Base-by-base conservation (phyloP, 2,797 vertebrate genomes). In the Rhodeus uyekii region DNA sequence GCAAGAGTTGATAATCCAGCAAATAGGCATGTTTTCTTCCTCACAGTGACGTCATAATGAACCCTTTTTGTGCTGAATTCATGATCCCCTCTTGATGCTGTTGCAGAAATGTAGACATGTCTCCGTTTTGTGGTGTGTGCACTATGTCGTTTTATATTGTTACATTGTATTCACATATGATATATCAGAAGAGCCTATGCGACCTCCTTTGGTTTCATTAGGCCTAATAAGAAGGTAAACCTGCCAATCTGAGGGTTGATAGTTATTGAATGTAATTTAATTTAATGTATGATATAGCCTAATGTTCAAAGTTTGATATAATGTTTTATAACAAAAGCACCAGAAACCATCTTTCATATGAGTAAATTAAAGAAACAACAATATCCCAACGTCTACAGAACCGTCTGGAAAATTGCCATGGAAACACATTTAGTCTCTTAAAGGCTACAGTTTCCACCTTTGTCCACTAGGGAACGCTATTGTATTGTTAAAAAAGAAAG, bases 331-430 rank as follows among this genome's bases (percentile, higher is more conserved):
- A 88, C 81, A 85, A 65, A 82, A 76, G 87, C 88, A 87, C 86
- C 88, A 89, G 29, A 42, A 44, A 27, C 19, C 58, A 13, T 53
- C 19, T 48, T 67, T 29, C 19, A 27, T 36, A 18, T 71, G 27
- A 58, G 50, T 78, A 53, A 68, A 83, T 76, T 82, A 80, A 77
- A 81, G 36, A 53, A 74, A 73, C 84, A 84, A 63, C 16, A 38
- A 80, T 84, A 53, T 86, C 82, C 84, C 39, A 50, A 84, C 79
- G 83, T 76, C 87, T 67, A 87, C 92, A 89, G 93, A 95, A 94
- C 89, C 90, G 93, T 92, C 96, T 95, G 89, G 93, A 93, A 93
- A 94, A 96, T 97, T 98, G 96, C 96, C 95, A 98, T 93, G 91
- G 96, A 95, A 97, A 98, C 96, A 87, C 83, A 78, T 88, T 84